Conservation (phyloP, 1,140 invertebrate genomes). For the Trinorchestia longiramus region DNA sequence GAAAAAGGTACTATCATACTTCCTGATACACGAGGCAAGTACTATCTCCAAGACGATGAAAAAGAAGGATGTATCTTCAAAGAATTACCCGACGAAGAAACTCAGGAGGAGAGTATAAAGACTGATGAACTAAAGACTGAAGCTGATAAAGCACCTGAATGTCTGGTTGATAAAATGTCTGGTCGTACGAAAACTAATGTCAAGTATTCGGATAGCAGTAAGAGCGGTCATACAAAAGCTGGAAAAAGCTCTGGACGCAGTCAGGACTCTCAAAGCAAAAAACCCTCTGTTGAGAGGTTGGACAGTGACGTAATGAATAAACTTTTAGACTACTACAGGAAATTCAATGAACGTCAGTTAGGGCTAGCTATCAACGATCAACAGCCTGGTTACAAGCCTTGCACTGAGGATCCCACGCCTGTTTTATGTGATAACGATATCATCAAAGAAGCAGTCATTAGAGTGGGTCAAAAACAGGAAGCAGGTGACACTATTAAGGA, state of each 20-base stretch:
- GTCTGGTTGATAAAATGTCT: background rate
- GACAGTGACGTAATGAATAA: conserved; percentile 42
- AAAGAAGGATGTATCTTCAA: conserved; percentile 13
- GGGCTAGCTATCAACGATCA: conserved; percentile 4
- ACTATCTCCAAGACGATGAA: conserved; percentile 16
- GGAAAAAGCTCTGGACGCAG: background rate
- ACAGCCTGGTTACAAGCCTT: conserved; percentile 1
- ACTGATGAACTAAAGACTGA: background rate
- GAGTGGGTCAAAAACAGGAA: conserved; percentile 27
- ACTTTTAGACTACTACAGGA: conserved; percentile 34
- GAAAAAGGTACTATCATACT: conserved; percentile 29
- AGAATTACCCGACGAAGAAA: background rate
- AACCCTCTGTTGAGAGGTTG: background rate
- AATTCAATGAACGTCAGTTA: conserved; percentile 46
- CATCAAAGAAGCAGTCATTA: conserved; percentile 36
- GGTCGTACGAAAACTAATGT: background rate
- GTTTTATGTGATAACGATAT: conserved; percentile 31
- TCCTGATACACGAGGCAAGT: background rate
- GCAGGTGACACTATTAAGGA: conserved; percentile 15
- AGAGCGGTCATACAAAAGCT: background rate
- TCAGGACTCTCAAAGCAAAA: background rate
- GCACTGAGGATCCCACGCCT: background rate
- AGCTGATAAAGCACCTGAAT: background rate
- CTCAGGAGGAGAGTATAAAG: background rate
- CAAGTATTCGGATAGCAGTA: background rate